phyloP scores from a whole-genome alignment of 2,797 vertebrate species.

The Gallinago stenura region DNA sequence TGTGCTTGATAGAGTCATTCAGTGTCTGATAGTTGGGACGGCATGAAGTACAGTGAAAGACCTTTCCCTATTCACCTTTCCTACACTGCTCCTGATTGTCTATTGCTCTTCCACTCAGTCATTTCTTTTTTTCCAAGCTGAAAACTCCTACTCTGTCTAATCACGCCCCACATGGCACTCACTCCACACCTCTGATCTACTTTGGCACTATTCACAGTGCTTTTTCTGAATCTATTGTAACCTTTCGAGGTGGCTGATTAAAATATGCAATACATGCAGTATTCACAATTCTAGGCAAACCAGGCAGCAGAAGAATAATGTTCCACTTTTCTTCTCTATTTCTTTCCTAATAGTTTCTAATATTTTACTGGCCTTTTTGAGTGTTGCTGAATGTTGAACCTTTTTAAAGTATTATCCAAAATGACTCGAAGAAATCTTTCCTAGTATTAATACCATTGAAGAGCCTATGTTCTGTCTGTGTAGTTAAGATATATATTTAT shows the following conservation, averaged over 20 bases:
- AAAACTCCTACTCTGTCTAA: neutral
- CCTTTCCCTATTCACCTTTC: neutral
- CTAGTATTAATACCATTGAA: neutral
- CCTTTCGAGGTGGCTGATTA: neutral
- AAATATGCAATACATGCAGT: neutral
- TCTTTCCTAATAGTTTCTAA: conserved; percentile 14
- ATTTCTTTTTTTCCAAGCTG: conserved; percentile 9
- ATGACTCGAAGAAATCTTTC: neutral
- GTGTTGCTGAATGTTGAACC: neutral
- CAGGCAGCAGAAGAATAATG: neutral
- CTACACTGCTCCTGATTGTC: neutral
- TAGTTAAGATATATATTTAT: neutral
- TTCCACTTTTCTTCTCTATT: conserved; percentile 20
- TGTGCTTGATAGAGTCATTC: neutral
- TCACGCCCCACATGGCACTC: neutral
- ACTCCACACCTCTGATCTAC: neutral
- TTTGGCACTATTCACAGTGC: neutral
- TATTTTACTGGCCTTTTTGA: neutral
- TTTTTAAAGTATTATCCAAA: neutral
- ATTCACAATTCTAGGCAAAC: neutral
- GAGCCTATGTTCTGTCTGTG: neutral
- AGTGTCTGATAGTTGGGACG: neutral
- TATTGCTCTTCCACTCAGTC: neutral
- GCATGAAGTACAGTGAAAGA: neutral
- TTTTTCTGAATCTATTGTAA: neutral